Base-by-base conservation (phyloP, 2,888 invertebrate genomes). In the Coronaproctus castanopsis region DNA sequence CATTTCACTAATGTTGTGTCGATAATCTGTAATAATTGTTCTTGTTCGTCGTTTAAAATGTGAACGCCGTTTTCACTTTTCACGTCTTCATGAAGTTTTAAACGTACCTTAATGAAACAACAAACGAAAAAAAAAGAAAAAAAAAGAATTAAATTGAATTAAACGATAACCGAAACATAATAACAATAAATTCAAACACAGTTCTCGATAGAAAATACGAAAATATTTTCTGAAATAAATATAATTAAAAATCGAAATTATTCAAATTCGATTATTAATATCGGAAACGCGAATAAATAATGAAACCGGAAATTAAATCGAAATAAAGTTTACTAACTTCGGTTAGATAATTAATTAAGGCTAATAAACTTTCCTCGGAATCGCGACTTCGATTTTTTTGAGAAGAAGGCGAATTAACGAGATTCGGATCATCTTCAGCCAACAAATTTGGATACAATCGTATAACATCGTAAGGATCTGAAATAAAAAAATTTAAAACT, bases 1-100 rank as follows among this genome's bases (percentile, higher is more conserved):
- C 97, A 97, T 72, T 97, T 97, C 10, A 98, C 76, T 57, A 98
- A 75, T 0, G 96, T 96, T 0, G 97, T 98, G 70, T 98, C 98
- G 62, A 98, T 93, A 59, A 97, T 86, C 71, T 93, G 92, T 61
- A 95, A 72, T 24, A 88, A 73, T 65, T 82, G 80, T 63, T 79
- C 55, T 68, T 68, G 57, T 65, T 65, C 55, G 66, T 66, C 5
- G 62, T 19, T 52, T 56, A 20, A 58, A 65, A 66, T 61, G 67
- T 69, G 1, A 67, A 69, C 57, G 67, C 69, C 20, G 55, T 58
- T 61, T 67, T 67, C 67, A 1, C 69, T 70, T 61, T 71, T 72
- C 60, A 58, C 62, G 61, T 61, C 65, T 63, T 23, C 61, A 63
- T 62, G 59, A 62, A 54, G 64, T 61, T 49, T 72, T 70, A 36